These are phyloP conservation scores for Crenichthys baileyi DNA, from an alignment of 2,797 vertebrate species.

Conservation along the genomic window DNA sequence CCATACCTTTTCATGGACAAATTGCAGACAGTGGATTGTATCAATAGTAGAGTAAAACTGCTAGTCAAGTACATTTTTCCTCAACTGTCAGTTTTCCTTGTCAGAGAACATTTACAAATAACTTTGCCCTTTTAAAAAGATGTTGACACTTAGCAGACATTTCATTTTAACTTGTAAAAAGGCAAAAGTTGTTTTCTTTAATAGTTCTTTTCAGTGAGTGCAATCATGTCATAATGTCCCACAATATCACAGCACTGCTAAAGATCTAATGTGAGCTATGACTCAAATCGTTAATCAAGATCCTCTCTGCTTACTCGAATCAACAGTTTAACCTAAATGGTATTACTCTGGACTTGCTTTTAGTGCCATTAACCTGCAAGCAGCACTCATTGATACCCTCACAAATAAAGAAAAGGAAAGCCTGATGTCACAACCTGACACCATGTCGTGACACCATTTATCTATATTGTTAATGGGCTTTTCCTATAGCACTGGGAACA, in stretches of 20 bases:
- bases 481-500: conserved; percentile 15
- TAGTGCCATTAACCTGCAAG: background rate
- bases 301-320: background rate
- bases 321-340: background rate
- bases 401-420: background rate
- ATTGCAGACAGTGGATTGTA: too few species aligned
- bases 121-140: background rate
- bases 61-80: too few species aligned
- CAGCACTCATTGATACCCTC: background rate
- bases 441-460: background rate
- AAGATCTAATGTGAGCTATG: conserved; percentile 18
- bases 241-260: background rate
- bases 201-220: conserved; percentile 11
- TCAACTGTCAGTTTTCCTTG: too few species aligned
- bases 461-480: background rate
- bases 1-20: too few species aligned
- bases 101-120: background rate
- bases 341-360: too few species aligned
- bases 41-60: too few species aligned
- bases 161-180: background rate
- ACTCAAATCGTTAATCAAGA: conserved; percentile 25
- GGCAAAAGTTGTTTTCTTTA: conserved; percentile 3
- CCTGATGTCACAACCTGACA: background rate
- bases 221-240: background rate
- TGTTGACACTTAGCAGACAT: background rate